Evolutionary conservation across 2,888 invertebrate genomes (phyloP), one percentile per base, ranked within the genome.

Genomic region (Epirrhoe tristata): DNA sequence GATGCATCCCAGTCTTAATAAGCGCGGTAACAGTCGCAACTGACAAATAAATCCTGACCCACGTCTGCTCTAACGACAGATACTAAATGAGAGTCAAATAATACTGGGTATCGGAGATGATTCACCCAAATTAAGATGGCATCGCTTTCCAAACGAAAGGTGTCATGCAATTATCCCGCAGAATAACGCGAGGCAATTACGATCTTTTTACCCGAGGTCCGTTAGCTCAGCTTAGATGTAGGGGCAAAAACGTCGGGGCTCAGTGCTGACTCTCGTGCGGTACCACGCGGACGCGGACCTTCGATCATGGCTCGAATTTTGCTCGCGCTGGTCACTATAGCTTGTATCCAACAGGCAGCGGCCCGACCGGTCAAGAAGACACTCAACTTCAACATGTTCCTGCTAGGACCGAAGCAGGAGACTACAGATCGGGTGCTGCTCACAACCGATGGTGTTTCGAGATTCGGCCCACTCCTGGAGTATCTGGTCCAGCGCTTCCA

Each of bases 381-480:
- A 14, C 83, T 91, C n/a, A 92, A 90, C 77, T 92, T 92, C 78
- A 90, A 91, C 77, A 91, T 92, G 91, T 92, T 91, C 77, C 79
- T 91, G 56, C 82, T 92, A n/a, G 81, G 85, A 31, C 91, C 90
- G 1, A 80, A 82, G n/a, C 80, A 87, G 51, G 88, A 86, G 57
- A 78, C 83, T 0, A 79, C 87, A 0, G 88, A 90, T 58, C 84
- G 90, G 14, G 82, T 91, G 36, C 75, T 90, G 8, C 71, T 87
- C 12, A 80, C 90, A 0, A 90, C 90, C 0, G 89, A 91, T 43
- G 91, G 91, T 0, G 80, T 93, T 0, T 94, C 94, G 0, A 91
- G 95, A 79, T 95, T 96, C 81, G 96, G 96, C 6, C 95, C 96
- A 0, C 85, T 96, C 57, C 82, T 96, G 70, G 96, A 96, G 80